Conservation (phyloP, 2,888 invertebrate genomes). For the Epirrhoe alternata region DNA sequence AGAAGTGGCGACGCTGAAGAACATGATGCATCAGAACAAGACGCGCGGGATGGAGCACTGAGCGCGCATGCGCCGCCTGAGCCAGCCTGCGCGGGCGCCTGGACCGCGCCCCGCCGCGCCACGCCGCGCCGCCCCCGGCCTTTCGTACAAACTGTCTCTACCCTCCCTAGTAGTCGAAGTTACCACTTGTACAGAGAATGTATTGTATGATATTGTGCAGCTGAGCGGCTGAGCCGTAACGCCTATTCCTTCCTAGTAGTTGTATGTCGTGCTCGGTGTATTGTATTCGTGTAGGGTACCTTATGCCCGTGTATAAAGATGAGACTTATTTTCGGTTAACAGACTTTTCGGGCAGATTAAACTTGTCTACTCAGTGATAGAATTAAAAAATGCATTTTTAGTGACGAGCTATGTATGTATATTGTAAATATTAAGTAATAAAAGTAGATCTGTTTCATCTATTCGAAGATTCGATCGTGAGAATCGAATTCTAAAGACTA, state of each 20-base stretch:
- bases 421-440: constrained; percentile 72
- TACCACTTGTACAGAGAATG: constrained; percentile 80
- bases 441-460: constrained; percentile 84
- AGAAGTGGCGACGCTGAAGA: constrained; percentile 95
- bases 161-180: constrained; percentile 74
- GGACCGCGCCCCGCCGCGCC: constrained; percentile 57
- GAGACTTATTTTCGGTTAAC: constrained; percentile 77
- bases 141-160: constrained; percentile 76
- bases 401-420: constrained; percentile 81
- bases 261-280: constrained; percentile 71
- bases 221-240: constrained; percentile 78
- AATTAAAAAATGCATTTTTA: constrained; percentile 82
- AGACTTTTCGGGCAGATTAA: constrained; percentile 84
- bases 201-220: constrained; percentile 79
- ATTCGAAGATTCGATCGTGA: constrained; percentile 81
- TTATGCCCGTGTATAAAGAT: constrained; percentile 59
- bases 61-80: constrained; percentile 58
- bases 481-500: constrained; percentile 84
- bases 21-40: constrained; percentile 89
- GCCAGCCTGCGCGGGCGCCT: constrained; percentile 54
- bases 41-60: constrained; percentile 78
- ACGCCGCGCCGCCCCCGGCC: constrained; percentile 46
- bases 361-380: constrained; percentile 84
- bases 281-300: constrained; percentile 58
- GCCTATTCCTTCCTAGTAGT: constrained; percentile 81